Evolutionary conservation across 1,140 invertebrate genomes (phyloP), one percentile per base, ranked within the genome.

Genomic region (Stegodyphus mimosarum): DNA sequence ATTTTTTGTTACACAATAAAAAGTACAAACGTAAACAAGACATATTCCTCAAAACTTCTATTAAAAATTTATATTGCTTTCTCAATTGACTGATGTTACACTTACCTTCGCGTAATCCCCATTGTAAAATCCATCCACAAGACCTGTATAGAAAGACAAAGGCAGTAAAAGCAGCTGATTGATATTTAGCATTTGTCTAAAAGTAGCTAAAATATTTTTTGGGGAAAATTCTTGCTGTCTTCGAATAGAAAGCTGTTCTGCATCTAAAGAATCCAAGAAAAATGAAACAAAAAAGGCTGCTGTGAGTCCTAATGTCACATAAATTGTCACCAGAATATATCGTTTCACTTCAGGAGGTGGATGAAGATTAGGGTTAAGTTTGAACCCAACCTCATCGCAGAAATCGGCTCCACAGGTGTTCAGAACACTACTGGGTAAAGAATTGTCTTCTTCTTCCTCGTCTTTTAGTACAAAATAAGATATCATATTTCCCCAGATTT

Each of bases 401-500:
- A 72, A 72, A 72, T 72, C 33, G 17, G 70, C 33, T 13, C 70
- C 70, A 50, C 70, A 72, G 49, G 7, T 2, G 11, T 11, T 33
- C n/a, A 50, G 49, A 50, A 72, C 50, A 51, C 13, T 17, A 9
- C 9, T 11, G 17, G 33, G 11, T 1, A 17, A 7, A 7, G 7
- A 50, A 9, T 9, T 49, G 11, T 72, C 70, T 9, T 50, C 9
- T 7, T 17, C 50, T 10, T 49, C 7, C 17, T 13, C 64, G 2
- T n/a, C 17, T 50, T 49, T 72, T 10, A 72, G 70, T 6, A 72
- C 48, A 51, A 13, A 51, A 17, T 72, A 72, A 1, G 70, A 72
- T 7, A 72, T 49, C 11, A 72, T 48, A 51, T 72, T 72, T 33
- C 70, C 70, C 50, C 33, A 72, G 9, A 72, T 51, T 72, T 72